These are phyloP conservation scores for Ptiloglossa arizonensis DNA, from an alignment of 1,140 invertebrate genomes.

Conservation along the genomic window DNA sequence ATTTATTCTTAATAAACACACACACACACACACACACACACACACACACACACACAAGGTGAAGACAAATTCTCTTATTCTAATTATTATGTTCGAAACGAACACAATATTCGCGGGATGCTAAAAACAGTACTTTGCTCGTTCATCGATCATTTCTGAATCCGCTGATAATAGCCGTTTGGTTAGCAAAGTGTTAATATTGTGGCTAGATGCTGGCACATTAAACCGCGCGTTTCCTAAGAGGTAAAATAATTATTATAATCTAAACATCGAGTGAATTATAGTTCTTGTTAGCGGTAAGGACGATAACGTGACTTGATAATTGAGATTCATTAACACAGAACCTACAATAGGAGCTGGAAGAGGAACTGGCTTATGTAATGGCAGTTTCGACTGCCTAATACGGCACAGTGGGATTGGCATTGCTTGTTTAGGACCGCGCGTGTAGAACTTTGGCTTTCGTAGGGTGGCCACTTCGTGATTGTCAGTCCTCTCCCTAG, in stretches of 20 bases:
- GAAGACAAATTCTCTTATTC: too few species aligned
- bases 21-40: too few species aligned
- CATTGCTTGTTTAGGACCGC: conserved; percentile 63
- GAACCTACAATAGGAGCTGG: background rate
- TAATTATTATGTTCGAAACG: too few species aligned
- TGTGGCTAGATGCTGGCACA: background rate
- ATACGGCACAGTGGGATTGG: background rate
- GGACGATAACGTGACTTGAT: background rate
- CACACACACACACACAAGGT: too few species aligned
- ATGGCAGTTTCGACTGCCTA: conserved; percentile 21
- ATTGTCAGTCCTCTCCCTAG: conserved; percentile 35
- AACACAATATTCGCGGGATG: too few species aligned
- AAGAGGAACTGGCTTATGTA: background rate
- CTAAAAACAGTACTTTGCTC: too few species aligned
- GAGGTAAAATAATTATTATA: background rate
- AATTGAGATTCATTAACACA: conserved; percentile 22
- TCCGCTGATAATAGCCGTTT: too few species aligned
- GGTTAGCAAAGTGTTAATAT: too few species aligned
- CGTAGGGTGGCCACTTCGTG: conserved; percentile 30
- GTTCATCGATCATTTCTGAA: too few species aligned
- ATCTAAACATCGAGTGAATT: background rate
- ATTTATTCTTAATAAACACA: too few species aligned
- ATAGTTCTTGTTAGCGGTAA: background rate
- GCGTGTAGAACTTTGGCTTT: conserved; percentile 50
- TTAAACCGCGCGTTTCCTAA: background rate